A percentile compares a stretch with the other conserved stretches of the same genome.
These are phyloP conservation scores for Vanessa atalanta DNA, from an alignment of 1,140 invertebrate species.

Conservation along the genomic window DNA sequence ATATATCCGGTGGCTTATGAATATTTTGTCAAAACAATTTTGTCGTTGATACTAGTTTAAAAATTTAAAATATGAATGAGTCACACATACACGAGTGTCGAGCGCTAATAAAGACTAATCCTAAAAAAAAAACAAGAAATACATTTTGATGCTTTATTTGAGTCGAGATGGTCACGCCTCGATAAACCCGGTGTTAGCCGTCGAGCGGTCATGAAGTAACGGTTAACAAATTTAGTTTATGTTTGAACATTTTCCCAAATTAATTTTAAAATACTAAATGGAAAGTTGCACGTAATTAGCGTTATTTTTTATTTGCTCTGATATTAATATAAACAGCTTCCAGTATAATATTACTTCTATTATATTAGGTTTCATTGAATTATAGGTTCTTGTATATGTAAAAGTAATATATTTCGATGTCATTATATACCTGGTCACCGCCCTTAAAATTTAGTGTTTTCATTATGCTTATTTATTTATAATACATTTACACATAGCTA, in stretches of 20 bases:
- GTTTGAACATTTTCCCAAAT: constrained; percentile 21
- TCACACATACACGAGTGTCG: constrained; percentile 12
- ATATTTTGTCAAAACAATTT: neutral
- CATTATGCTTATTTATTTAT: too few species aligned
- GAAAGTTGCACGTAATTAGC: constrained; percentile 1
- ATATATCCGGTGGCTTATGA: constrained; percentile 18
- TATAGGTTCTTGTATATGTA: neutral
- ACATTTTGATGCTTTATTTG: constrained; percentile 33
- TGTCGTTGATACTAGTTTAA: constrained; percentile 10
- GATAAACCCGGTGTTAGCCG: constrained; percentile 27
- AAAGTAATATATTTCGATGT: neutral
- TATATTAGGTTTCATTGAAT: neutral
- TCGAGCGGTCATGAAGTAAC: constrained; percentile 29
- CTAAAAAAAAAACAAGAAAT: constrained; percentile 24
- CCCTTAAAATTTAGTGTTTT: too few species aligned
- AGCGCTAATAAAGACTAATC: constrained; percentile 14
- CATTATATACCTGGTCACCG: too few species aligned
- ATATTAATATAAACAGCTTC: neutral
- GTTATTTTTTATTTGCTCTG: neutral
- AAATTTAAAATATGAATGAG: constrained; percentile 13
- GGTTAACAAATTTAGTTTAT: constrained; percentile 25
- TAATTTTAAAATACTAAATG: constrained; percentile 8
- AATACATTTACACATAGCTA: too few species aligned
- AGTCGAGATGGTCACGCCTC: constrained; percentile 29
- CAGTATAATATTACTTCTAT: constrained; percentile 1